Base-by-base conservation (phyloP, 2,888 invertebrate species). In the Protodeltote pygarga region DNA sequence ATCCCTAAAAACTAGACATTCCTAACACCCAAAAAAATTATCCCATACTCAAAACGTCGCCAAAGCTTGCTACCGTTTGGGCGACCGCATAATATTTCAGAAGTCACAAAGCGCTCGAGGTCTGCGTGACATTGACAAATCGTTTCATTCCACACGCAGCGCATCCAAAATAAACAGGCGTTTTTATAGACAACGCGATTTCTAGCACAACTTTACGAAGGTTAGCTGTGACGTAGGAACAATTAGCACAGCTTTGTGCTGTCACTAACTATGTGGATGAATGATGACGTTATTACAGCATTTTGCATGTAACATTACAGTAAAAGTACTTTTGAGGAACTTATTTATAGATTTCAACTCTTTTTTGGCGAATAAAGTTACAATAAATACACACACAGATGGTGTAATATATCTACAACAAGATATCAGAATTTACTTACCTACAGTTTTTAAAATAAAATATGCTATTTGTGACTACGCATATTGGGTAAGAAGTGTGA, bases 81-180 rank as follows among this genome's bases (percentile, higher is more conserved):
- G 38, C 62, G 60, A 59, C 68, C 65, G 64, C 73, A 68, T 65
- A 75, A 75, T 75, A 75, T 73, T 75, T 75, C 66, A 74, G 73
- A 58, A 71, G 72, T 68, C 68, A 63, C 65, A 71, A 68, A 71
- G 64, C 71, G 68, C 65, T 65, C 42, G 57, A 65, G 63, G 61
- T 64, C 51, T 57, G 11, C 37, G 45, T 57, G 76, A 71, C 76
- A 72, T 45, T 68, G 75, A 75, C 59, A 71, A 74, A 75, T 76
- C 55, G 71, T 64, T 57, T 62, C 59, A 67, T 73, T 55, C 64
- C 61, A 62, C 65, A 62, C 57, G 59, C 62, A 55, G 28, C 35
- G 44, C 59, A 61, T 47, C 37, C 40, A 47, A 55, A 60, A 67
- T 70, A 64, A 71, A 71, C 71, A 66, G 44, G 38, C 41, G 47